phyloP scores from a whole-genome alignment of 2,797 vertebrate genomes.

The Pantherophis alleghaniensis region DNA sequence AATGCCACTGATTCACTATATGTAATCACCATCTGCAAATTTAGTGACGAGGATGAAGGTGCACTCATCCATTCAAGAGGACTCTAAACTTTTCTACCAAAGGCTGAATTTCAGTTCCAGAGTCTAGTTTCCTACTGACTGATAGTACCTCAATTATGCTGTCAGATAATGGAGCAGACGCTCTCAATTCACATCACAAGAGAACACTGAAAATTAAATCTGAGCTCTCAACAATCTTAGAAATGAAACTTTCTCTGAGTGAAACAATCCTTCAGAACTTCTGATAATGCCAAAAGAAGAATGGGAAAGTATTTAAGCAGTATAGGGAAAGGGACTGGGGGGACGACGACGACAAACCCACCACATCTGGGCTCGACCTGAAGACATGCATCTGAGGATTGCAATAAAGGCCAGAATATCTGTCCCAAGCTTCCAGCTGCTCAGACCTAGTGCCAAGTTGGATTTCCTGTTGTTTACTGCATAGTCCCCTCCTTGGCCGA shows the following conservation, averaged over 20 bases:
- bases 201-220: not conserved
- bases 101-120: not conserved
- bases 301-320: not conserved
- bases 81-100: not conserved
- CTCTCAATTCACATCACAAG: not conserved
- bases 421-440: constrained; percentile 28
- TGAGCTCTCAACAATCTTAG: not conserved
- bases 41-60: not conserved
- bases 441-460: constrained; percentile 37
- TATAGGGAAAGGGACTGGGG: not conserved
- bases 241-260: not conserved
- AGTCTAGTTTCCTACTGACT: not conserved
- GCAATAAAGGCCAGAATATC: not conserved
- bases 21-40: not conserved
- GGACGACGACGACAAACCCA: not conserved
- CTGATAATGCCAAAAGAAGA: not conserved
- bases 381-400: not conserved
- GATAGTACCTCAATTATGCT: not conserved
- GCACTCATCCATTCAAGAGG: not conserved
- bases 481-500: constrained; percentile 9
- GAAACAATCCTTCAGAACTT: not conserved
- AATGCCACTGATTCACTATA: not conserved
- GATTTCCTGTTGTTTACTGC: constrained; percentile 49
- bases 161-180: not conserved
- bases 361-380: not conserved